These are phyloP conservation scores for Nineta flava DNA, from an alignment of 2,888 invertebrate species.

Conservation along the genomic window DNA sequence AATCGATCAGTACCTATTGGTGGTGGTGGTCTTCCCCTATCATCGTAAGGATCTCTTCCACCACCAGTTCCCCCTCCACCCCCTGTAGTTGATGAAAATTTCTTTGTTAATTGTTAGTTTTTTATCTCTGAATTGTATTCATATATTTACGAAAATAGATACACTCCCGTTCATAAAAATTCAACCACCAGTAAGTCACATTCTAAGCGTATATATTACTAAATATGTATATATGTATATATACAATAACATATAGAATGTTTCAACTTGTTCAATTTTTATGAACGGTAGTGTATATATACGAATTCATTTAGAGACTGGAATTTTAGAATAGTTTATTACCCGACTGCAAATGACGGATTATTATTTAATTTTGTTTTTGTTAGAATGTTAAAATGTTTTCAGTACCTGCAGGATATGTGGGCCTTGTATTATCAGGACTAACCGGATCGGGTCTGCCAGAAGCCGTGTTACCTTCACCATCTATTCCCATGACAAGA, in stretches of 20 bases:
- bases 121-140: too few relatives aligned
- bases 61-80: slow-evolving; percentile 16
- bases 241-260: too few relatives aligned
- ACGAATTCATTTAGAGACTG: too few relatives aligned
- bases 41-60: slow-evolving; percentile 17
- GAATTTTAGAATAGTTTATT: background rate
- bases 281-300: too few relatives aligned
- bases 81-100: slow-evolving; percentile 26
- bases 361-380: background rate
- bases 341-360: too few relatives aligned
- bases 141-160: too few relatives aligned
- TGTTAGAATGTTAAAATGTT: background rate
- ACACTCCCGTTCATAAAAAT: too few relatives aligned
- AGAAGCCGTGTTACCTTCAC: slow-evolving; percentile 18
- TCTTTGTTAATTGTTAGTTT: too few relatives aligned
- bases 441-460: slow-evolving; percentile 18
- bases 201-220: too few relatives aligned
- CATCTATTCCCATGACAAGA: slow-evolving; percentile 24
- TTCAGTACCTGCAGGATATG: slow-evolving; percentile 1
- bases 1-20: slow-evolving; percentile 5
- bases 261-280: too few relatives aligned
- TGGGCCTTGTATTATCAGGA: slow-evolving; percentile 3
- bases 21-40: slow-evolving; percentile 7
- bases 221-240: too few relatives aligned
- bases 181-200: too few relatives aligned